phyloP scores from a whole-genome alignment of 2,797 vertebrate species.

The Sebastiscus tertius region DNA sequence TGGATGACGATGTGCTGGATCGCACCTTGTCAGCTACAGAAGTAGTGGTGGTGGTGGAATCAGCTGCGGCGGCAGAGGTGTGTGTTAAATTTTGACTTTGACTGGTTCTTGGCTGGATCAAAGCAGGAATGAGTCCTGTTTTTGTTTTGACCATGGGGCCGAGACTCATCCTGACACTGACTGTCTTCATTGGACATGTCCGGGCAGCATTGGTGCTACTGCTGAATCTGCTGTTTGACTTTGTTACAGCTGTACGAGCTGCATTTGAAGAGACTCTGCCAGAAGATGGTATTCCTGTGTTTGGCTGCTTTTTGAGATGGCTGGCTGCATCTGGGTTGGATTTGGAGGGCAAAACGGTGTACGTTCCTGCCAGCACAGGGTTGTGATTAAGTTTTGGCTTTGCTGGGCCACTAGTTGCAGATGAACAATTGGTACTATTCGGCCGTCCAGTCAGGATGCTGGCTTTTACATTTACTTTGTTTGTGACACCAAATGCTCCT shows the following conservation, averaged over 20 bases:
- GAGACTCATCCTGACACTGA: constrained; percentile 43
- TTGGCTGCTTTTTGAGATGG: constrained; percentile 6
- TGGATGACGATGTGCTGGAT: not conserved
- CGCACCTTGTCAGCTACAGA: not conserved
- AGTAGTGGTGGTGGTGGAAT: not conserved
- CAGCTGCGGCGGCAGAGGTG: not conserved
- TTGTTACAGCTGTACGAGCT: not conserved
- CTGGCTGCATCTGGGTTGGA: not conserved
- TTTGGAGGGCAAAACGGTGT: not conserved
- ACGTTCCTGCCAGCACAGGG: not conserved
- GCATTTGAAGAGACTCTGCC: not conserved
- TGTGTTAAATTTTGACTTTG: not conserved
- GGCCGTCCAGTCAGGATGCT: not conserved
- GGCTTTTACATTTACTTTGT: constrained; percentile 4
- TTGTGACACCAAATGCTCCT: not conserved
- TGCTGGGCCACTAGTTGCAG: not conserved
- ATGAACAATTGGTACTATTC: not conserved
- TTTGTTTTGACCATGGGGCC: constrained; percentile 66
- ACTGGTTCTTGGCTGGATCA: constrained; percentile 35
- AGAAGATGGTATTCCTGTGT: not conserved
- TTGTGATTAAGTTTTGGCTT: not conserved
- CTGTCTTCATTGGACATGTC: not conserved
- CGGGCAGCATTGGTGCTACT: not conserved
- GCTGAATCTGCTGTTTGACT: not conserved
- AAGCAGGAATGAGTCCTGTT: constrained; percentile 65